Base-by-base conservation (phyloP, 2,113 vertebrate species). In the Myodes glareolus region DNA sequence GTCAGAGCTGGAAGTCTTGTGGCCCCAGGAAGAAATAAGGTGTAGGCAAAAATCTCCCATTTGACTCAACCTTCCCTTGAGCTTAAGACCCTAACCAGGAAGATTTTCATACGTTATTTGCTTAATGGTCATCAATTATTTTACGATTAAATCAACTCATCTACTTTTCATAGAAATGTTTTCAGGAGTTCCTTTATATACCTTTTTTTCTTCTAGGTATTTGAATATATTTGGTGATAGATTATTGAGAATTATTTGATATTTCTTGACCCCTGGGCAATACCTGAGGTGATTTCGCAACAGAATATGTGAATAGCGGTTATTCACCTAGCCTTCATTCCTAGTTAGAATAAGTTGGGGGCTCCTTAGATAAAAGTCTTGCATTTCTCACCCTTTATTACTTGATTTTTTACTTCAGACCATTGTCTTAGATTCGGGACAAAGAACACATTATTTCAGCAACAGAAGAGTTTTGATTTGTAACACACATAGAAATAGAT, bases 401-500 rank as follows among this genome's bases (percentile, higher is more conserved):
- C 11, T 27, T 27, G 0, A 78, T 81, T 93, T 93, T 96, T 91
- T 58, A 78, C 45, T 45, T 93, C 87, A 94, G 47, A 12, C 0
- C 36, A 25, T 85, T n/a, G 91, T 65, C 73, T 94, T 92, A 70
- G 68, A 77, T 8, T 33, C 10, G 67, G 36, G 27, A 77, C 65
- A 95, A 75, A 92, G n/a, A 92, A 61, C 21, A 33, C 90, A 14
- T 29, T 68, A 84, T 92, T 91, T 97, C 70, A 85, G 55, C 31
- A 76, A 31, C 39, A 67, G 47, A 89, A 77, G 39, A 0, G 5
- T 84, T 94, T 96, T 36, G 70, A 21, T 95, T 55, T 47, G 29
- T 63, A 85, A 80, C 29, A 19, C 19, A 75, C 39, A n/a, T 61
- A 85, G 72, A 58, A 19, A 8, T 55, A n/a, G 23, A 72, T 90